These are phyloP conservation scores for Charaxes varanes DNA, from an alignment of 1,140 invertebrate species.

Conservation along the genomic window DNA sequence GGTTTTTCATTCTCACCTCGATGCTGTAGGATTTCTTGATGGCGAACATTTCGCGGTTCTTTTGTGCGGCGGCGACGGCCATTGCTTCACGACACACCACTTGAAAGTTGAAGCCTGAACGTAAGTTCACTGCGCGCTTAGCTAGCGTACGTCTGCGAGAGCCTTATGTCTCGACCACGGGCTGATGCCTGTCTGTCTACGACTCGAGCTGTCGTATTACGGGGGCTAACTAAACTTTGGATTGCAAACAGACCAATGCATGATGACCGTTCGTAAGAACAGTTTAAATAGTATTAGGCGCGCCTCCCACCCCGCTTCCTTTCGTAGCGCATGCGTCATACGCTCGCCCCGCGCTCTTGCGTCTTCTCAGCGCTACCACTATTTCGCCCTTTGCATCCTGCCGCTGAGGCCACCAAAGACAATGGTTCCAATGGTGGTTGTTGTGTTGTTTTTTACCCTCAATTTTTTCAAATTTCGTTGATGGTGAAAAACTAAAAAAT, in stretches of 20 bases:
- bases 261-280: constrained; percentile 68
- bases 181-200: constrained; percentile 71
- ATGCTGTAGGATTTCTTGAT: constrained; percentile 98
- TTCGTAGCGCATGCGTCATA: constrained; percentile 63
- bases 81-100: constrained; percentile 72
- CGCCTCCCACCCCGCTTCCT: constrained; percentile 58
- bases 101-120: constrained; percentile 55
- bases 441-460: no score
- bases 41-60: constrained; percentile 94
- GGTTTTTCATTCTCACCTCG: constrained; percentile 82
- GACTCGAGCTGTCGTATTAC: constrained; percentile 70
- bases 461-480: no score
- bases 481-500: no score
- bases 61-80: constrained; percentile 90
- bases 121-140: constrained; percentile 68
- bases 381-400: constrained; percentile 22
- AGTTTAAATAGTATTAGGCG: constrained; percentile 72
- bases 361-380: constrained; percentile 11
- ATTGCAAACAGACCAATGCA: constrained; percentile 75
- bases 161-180: constrained; percentile 71
- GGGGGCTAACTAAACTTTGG: constrained; percentile 70
- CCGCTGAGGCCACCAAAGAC: no score
- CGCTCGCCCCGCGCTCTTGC: constrained; percentile 33
- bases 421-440: no score
- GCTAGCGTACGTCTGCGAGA: constrained; percentile 70